A percentile compares a stretch with the other conserved stretches of the same genome.
Conservation (phyloP, 92 coral and sea anemone species). For the Isaurus tuberculatus region DNA sequence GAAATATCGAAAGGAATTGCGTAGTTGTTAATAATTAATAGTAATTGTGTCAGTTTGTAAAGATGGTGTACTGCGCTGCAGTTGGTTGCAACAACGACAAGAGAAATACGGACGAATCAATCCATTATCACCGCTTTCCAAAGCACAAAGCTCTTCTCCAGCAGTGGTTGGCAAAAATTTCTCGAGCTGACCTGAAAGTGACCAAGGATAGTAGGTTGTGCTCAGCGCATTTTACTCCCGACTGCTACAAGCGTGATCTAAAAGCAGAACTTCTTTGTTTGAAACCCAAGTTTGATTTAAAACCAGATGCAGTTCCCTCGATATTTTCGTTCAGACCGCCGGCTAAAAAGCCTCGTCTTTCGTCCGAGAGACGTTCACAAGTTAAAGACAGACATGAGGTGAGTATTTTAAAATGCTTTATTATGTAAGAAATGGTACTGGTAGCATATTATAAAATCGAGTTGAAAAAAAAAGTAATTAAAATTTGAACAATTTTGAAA, state of each 20-base stretch:
- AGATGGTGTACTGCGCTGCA: constrained; percentile 14
- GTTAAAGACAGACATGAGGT: constrained; percentile 36
- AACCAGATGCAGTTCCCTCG: constrained; percentile 31
- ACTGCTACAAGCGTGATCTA: constrained; percentile 44
- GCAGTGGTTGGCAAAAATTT: constrained; percentile 51
- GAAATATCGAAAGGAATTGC: not conserved
- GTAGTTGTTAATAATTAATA: not conserved
- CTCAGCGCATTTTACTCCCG: constrained; percentile 37
- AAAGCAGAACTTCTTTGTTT: constrained; percentile 38
- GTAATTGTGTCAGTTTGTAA: constrained; percentile 8
- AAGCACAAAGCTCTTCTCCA: constrained; percentile 24
- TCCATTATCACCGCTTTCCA: constrained; percentile 14
- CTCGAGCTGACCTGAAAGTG: constrained; percentile 22
- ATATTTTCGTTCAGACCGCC: constrained; percentile 36
- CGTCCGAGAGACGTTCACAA: constrained; percentile 33
- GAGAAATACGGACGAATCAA: constrained; percentile 14
- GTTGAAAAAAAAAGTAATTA: not conserved
- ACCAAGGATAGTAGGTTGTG: constrained; percentile 40
- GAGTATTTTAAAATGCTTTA: constrained; percentile 9
- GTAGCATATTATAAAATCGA: not conserved
- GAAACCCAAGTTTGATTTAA: constrained; percentile 9
- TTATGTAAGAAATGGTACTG: not conserved
- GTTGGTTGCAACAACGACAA: constrained; percentile 10
- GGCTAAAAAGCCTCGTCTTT: constrained; percentile 41
- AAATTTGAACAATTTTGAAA: not conserved